Evolutionary conservation across 2,888 invertebrate genomes (phyloP).

Genomic region (Prosopocoilus inquinatus): DNA sequence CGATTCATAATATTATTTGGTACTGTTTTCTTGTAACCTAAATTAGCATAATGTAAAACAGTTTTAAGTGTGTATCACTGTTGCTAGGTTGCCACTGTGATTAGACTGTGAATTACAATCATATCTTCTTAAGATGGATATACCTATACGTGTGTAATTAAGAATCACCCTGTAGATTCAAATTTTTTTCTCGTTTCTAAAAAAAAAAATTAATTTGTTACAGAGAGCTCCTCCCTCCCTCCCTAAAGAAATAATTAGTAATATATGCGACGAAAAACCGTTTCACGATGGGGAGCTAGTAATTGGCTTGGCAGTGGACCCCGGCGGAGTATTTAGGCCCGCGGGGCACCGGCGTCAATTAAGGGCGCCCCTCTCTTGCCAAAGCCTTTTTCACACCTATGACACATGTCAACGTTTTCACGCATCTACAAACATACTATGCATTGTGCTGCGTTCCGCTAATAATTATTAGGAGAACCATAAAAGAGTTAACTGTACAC

Average conservation of each 20-base stretch:
- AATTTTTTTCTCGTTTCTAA: too few relatives aligned
- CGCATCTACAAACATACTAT: constrained; percentile 11
- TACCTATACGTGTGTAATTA: too few relatives aligned
- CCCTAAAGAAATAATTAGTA: not conserved
- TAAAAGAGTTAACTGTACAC: constrained; percentile 15
- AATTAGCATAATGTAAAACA: too few relatives aligned
- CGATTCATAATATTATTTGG: too few relatives aligned
- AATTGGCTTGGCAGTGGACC: constrained; percentile 25
- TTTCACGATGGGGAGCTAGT: constrained; percentile 23
- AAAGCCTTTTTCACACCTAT: constrained; percentile 12
- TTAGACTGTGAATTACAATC: too few relatives aligned
- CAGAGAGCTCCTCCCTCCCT: too few relatives aligned
- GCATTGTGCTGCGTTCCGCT: constrained; percentile 10
- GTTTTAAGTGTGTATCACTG: too few relatives aligned
- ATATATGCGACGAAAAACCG: not conserved
- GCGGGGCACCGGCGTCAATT: constrained; percentile 16
- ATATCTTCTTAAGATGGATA: too few relatives aligned
- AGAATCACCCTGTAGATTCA: too few relatives aligned
- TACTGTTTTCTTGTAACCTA: too few relatives aligned
- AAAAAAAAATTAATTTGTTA: too few relatives aligned
- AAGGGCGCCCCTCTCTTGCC: constrained; percentile 10
- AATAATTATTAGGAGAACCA: constrained; percentile 14
- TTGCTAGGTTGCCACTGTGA: too few relatives aligned
- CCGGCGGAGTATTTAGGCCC: constrained; percentile 16
- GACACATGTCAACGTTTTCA: constrained; percentile 15